A percentile compares a stretch with the other conserved stretches of the same genome.
phyloP scores from a whole-genome alignment of 2,888 invertebrate genomes.

The Pterostichus madidus region DNA sequence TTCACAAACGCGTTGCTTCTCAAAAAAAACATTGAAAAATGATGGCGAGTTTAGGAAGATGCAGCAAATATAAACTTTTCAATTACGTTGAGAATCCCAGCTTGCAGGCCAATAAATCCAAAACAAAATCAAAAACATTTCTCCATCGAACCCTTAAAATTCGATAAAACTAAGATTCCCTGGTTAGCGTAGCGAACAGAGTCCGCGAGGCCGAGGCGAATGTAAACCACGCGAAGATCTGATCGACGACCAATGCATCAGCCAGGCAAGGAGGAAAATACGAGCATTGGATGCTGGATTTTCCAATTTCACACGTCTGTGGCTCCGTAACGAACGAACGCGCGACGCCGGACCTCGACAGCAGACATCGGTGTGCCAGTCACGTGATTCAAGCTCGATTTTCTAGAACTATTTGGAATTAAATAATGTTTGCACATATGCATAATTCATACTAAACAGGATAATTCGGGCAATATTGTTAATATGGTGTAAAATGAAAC shows the following conservation, averaged over 20 bases:
- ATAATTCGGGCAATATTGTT: not conserved
- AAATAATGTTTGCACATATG: conserved; percentile 16
- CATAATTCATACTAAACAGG: conserved; percentile 12
- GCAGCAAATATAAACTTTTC: too few species aligned
- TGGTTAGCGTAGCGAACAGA: too few species aligned
- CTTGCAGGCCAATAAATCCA: too few species aligned
- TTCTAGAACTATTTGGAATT: conserved; percentile 32
- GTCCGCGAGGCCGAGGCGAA: too few species aligned
- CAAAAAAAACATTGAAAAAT: too few species aligned
- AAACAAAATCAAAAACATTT: too few species aligned
- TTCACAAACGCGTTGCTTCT: too few species aligned
- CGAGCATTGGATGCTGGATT: conserved; percentile 71
- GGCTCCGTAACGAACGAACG: conserved; percentile 73
- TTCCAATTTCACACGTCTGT: conserved; percentile 78
- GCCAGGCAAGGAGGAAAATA: not conserved
- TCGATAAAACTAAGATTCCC: too few species aligned
- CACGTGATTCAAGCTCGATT: conserved; percentile 54
- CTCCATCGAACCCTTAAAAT: too few species aligned
- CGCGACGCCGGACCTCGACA: conserved; percentile 7
- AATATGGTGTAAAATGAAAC: not conserved
- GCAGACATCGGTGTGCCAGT: conserved; percentile 24
- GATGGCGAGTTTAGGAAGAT: too few species aligned
- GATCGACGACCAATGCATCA: conserved; percentile 10
- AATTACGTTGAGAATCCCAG: too few species aligned
- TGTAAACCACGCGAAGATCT: conserved; percentile 3